A percentile compares a stretch with the other conserved stretches of the same genome.
Conservation (phyloP, 1,140 invertebrate species). For the Stenopsyche tienmushanensis region DNA sequence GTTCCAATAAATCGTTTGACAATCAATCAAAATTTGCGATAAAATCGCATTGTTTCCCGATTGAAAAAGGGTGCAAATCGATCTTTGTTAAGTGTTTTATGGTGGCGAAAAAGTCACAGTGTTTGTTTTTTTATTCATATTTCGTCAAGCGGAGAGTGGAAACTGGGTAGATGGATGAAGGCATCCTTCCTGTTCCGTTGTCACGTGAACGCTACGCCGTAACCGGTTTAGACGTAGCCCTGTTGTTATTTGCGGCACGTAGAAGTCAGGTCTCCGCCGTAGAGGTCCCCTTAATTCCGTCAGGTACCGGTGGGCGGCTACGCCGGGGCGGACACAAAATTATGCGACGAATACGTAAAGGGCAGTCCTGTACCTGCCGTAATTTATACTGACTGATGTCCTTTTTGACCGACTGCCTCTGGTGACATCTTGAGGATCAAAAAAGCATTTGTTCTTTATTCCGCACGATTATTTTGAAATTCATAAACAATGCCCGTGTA, state of each 20-base stretch:
- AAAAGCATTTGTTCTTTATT: not conserved
- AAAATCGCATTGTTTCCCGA: too few species aligned
- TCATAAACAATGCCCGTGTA: too few species aligned
- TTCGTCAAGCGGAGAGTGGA: not conserved
- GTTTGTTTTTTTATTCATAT: not conserved
- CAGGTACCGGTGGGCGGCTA: not conserved
- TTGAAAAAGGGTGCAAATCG: too few species aligned
- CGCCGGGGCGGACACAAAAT: constrained; percentile 9
- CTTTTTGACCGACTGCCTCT: not conserved
- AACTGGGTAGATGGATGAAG: too few species aligned
- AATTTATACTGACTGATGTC: constrained; percentile 12
- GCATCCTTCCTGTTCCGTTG: not conserved
- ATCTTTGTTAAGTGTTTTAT: too few species aligned
- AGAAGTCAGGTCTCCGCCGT: constrained; percentile 2
- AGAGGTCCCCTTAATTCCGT: constrained; percentile 4
- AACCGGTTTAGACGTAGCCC: not conserved
- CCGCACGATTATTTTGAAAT: too few species aligned
- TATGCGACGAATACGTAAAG: constrained; percentile 11
- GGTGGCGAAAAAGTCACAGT: too few species aligned
- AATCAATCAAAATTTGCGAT: too few species aligned
- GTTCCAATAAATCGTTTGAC: too few species aligned
- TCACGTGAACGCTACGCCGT: not conserved
- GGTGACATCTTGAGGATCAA: constrained; percentile 1
- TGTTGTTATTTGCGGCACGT: constrained; percentile 11
- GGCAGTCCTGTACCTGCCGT: not conserved